These are phyloP conservation scores for Chloroceryle amazona DNA, from an alignment of 2,797 vertebrate species.

Conservation along the genomic window DNA sequence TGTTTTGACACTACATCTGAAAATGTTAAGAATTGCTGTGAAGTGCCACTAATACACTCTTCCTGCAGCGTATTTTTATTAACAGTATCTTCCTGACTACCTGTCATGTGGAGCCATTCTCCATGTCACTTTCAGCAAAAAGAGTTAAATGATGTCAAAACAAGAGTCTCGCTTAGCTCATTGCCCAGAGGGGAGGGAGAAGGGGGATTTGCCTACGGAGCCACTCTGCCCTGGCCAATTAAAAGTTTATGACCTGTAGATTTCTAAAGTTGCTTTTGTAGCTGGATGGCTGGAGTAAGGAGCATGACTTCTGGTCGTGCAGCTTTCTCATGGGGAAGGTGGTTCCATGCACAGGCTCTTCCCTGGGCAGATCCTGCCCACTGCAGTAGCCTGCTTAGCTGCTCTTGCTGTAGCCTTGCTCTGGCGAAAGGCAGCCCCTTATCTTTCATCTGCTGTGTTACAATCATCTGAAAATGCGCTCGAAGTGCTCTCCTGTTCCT, in stretches of 20 bases:
- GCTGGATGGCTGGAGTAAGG: background rate
- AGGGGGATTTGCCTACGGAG: slow-evolving; percentile 57
- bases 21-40: slow-evolving; percentile 61
- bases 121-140: slow-evolving; percentile 42
- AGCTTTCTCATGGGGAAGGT: slow-evolving; percentile 55
- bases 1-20: slow-evolving; percentile 70
- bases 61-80: slow-evolving; percentile 66
- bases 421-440: background rate
- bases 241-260: slow-evolving; percentile 69
- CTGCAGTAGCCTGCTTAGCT: background rate
- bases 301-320: background rate
- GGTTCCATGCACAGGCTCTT: background rate
- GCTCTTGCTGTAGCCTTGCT: background rate
- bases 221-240: slow-evolving; percentile 45
- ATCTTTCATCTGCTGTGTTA: background rate
- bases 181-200: slow-evolving; percentile 40
- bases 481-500: background rate
- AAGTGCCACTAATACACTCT: slow-evolving; percentile 68
- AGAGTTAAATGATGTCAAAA: slow-evolving; percentile 54
- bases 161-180: slow-evolving; percentile 32
- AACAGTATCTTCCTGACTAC: slow-evolving; percentile 42
- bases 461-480: background rate
- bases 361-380: background rate
- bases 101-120: background rate
- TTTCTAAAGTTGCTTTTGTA: slow-evolving; percentile 72